Evolutionary conservation across 1,140 invertebrate genomes (phyloP), one percentile per base, ranked within the genome.

Genomic region (Dysdera silvatica): DNA sequence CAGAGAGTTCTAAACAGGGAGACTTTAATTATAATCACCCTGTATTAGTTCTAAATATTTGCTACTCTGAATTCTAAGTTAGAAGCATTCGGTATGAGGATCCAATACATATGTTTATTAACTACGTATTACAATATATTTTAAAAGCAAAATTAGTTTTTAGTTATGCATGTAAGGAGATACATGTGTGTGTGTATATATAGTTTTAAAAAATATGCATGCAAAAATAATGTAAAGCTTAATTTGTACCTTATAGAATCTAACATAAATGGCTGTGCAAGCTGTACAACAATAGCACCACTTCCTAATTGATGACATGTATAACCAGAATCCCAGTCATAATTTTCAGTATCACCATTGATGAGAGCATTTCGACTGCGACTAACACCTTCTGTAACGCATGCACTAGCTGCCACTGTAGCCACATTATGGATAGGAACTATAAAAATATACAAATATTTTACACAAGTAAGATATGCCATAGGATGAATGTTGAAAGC

Each of bases 261-360:
- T 54, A 98, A 83, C 65, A 95, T 82, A 76, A 95, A 98, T 2
- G 96, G 95, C 78, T 99, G 96, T 20, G 91, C 90, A 61, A 99
- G 81, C 78, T 98, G 94, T 58, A 99, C 85, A 65, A 93, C 82
- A 72, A 99, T 98, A 65, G 87, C 84, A 31, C 95, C 95, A 71
- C 88, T 93, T 66, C 95, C 94, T 37, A 99, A 79, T 78, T 99
- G 95, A 81, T 99, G 96, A 77, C 95, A 98, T 2, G 95, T 98
- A 76, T 98, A 99, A 48, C 96, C 93, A 65, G 87, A 91, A 76
- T 99, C 95, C 95, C 95, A 98, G 80, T 98, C 93, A 78, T 99
- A 99, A 74, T 89, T 86, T 67, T 86, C 83, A 29, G 83, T 91
- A 72, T 98, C 90, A 3, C 94, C 95, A 82, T 99, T 97, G 57